These are phyloP conservation scores for Aurelia coerulea DNA, from an alignment of 30 jellyfish, hydroid and myxozoan genomes.

Conservation along the genomic window DNA sequence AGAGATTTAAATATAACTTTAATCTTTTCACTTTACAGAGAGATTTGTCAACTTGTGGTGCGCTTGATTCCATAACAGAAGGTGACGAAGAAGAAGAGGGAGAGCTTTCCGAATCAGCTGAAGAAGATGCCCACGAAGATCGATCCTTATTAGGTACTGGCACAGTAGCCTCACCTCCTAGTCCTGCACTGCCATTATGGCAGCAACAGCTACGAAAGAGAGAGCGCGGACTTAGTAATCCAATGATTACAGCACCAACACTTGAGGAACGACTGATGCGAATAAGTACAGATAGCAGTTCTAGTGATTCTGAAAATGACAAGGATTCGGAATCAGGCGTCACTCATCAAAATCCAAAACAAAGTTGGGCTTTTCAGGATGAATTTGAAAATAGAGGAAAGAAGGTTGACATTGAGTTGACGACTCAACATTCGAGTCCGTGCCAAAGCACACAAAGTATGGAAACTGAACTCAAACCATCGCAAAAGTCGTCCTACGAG, in stretches of 20 bases:
- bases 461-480: background rate
- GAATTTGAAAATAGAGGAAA: background rate
- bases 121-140: constrained; percentile 58
- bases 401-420: background rate
- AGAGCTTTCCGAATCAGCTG: constrained; percentile 48
- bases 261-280: constrained; percentile 66
- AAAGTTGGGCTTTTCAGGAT: background rate
- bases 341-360: background rate
- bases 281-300: constrained; percentile 29
- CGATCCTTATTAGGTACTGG: constrained; percentile 16
- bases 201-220: constrained; percentile 65
- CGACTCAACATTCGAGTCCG: background rate
- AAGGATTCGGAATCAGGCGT: background rate
- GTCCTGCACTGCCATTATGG: constrained; percentile 82
- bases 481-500: background rate
- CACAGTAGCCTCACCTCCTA: constrained; percentile 35
- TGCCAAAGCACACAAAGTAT: background rate
- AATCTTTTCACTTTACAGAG: constrained; percentile 21
- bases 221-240: constrained; percentile 50
- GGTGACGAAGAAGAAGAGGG: constrained; percentile 83
- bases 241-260: constrained; percentile 42
- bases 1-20: too few species aligned
- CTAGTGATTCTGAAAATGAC: constrained; percentile 25
- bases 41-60: constrained; percentile 65
- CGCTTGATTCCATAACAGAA: constrained; percentile 83